These are phyloP conservation scores for Sinhomidia bicolor DNA, from an alignment of 2,888 invertebrate species.

Conservation along the genomic window DNA sequence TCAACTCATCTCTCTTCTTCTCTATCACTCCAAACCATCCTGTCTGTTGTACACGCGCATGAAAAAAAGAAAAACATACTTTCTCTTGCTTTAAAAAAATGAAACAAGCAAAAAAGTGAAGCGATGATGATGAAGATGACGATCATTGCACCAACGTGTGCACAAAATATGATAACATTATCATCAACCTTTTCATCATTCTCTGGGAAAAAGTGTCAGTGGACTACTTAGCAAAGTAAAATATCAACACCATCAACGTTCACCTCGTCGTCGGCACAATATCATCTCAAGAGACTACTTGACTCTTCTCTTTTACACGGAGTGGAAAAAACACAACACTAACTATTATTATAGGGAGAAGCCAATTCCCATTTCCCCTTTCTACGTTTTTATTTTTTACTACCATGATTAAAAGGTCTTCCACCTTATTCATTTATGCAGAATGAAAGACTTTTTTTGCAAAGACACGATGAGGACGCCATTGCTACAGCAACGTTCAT, in stretches of 20 bases:
- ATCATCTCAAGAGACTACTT: slow-evolving; percentile 1
- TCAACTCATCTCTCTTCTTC: slow-evolving; percentile 15
- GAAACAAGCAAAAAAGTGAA: background rate
- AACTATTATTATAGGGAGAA: slow-evolving; percentile 4
- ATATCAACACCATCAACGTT: background rate
- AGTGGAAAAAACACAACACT: background rate
- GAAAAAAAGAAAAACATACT: background rate
- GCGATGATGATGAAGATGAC: background rate
- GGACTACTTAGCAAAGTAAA: slow-evolving; percentile 41
- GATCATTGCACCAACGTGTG: background rate
- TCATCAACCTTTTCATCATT: background rate
- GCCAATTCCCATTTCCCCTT: slow-evolving; percentile 50
- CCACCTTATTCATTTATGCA: slow-evolving; percentile 37
- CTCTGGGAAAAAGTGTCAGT: slow-evolving; percentile 38
- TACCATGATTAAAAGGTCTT: slow-evolving; percentile 70
- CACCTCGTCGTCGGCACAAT: background rate
- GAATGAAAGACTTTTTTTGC: background rate
- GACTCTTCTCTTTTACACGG: background rate
- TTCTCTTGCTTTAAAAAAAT: background rate
- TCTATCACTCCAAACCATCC: background rate
- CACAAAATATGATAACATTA: background rate
- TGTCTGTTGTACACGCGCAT: background rate
- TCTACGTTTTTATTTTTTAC: slow-evolving; percentile 42
- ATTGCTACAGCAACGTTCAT: background rate
- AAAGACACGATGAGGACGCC: background rate